Conservation (phyloP, 1,140 invertebrate species). For the Ylistrum balloti region DNA sequence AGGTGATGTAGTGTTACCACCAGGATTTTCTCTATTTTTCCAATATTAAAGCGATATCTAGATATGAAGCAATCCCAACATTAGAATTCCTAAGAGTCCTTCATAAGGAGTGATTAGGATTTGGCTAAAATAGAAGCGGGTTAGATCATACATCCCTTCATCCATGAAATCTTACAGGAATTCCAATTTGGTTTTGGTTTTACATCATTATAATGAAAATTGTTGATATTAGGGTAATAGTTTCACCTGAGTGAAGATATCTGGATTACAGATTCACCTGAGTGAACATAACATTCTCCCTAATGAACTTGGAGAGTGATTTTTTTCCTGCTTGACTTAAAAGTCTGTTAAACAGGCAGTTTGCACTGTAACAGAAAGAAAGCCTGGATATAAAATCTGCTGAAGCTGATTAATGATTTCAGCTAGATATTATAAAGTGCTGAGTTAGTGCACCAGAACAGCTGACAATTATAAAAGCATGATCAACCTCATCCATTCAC, state of each 20-base stretch:
- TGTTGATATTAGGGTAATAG: neutral
- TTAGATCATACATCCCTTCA: neutral
- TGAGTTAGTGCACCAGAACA: neutral
- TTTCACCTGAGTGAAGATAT: neutral
- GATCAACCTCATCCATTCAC: neutral
- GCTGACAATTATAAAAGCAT: neutral
- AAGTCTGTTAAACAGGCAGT: neutral
- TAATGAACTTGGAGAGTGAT: neutral
- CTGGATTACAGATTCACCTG: neutral
- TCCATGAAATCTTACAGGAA: slow-evolving; percentile 30
- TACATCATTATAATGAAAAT: neutral
- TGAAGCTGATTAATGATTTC: slow-evolving; percentile 17
- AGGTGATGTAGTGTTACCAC: too few relatives aligned
- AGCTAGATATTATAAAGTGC: neutral
- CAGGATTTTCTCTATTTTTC: too few relatives aligned
- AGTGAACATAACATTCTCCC: neutral
- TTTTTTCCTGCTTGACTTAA: neutral
- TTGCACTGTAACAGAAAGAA: slow-evolving; percentile 5
- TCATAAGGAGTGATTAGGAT: neutral
- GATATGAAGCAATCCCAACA: too few relatives aligned
- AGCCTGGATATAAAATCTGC: neutral
- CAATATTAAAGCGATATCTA: too few relatives aligned
- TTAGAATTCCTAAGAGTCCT: neutral
- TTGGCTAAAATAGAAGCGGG: neutral
- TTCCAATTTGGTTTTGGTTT: neutral